These are phyloP conservation scores for Pantala flavescens DNA, from an alignment of 1,140 invertebrate species.

Conservation along the genomic window DNA sequence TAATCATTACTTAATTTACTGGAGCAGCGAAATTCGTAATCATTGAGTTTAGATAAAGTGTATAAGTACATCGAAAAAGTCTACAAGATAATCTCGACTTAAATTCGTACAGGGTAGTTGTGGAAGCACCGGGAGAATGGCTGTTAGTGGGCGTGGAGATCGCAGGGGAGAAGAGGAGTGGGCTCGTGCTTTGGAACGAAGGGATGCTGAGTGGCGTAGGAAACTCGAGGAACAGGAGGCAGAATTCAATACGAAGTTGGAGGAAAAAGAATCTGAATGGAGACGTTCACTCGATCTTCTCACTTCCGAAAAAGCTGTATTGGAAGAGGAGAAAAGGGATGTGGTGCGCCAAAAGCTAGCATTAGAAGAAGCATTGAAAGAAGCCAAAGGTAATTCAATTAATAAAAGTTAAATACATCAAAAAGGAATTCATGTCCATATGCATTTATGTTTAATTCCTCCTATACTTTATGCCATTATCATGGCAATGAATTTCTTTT, in stretches of 20 bases:
- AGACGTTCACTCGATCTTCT: constrained; percentile 45
- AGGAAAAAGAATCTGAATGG: constrained; percentile 54
- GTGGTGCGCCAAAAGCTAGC: constrained; percentile 47
- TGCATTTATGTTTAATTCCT: constrained; percentile 16
- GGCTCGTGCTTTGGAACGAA: constrained; percentile 37
- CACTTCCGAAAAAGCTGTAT: constrained; percentile 39
- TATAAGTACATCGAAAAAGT: no score
- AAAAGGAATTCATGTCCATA: constrained; percentile 18
- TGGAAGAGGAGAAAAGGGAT: constrained; percentile 48
- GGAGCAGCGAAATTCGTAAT: no score
- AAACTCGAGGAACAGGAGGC: constrained; percentile 45
- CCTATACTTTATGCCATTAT: no score
- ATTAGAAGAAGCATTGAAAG: constrained; percentile 47
- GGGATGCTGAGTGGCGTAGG: constrained; percentile 45
- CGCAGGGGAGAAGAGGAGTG: constrained; percentile 44
- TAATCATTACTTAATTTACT: no score
- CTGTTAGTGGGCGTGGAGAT: constrained; percentile 36
- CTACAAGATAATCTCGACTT: no score
- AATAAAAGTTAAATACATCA: constrained; percentile 19
- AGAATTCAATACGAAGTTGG: constrained; percentile 37
- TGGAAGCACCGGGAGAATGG: constrained; percentile 13
- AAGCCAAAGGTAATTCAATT: constrained; percentile 46
- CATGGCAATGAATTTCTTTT: no score
- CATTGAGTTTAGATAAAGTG: no score
- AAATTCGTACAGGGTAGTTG: neutral